phyloP scores from a whole-genome alignment of 2,113 vertebrate genomes.

The Engystomops pustulosus region DNA sequence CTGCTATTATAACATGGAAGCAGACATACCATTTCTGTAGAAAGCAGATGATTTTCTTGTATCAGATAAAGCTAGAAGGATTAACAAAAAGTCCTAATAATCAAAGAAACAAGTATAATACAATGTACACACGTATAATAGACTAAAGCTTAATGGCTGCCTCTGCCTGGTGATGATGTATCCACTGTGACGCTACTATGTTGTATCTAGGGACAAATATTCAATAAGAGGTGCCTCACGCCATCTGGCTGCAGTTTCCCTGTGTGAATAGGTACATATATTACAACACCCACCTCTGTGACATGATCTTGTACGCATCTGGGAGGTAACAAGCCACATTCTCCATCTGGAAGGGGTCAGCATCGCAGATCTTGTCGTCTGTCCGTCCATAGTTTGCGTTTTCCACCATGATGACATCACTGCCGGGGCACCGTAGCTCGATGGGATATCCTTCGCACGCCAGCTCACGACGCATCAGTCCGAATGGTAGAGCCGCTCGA shows the following conservation, averaged over 20 bases:
- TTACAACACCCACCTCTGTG: constrained; percentile 79
- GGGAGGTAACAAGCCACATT: constrained; percentile 93
- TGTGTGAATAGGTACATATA: too few species aligned
- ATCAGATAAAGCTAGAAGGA: neutral
- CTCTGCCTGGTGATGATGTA: neutral
- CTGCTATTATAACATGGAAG: neutral
- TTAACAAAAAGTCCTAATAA: neutral
- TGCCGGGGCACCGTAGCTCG: constrained; percentile 91
- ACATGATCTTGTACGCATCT: constrained; percentile 93
- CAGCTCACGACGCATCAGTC: constrained; percentile 89
- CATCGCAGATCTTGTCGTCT: constrained; percentile 93
- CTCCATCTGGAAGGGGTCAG: constrained; percentile 94
- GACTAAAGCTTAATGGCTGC: neutral
- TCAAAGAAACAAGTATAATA: neutral
- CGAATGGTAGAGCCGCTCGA: constrained; percentile 89
- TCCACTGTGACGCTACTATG: neutral
- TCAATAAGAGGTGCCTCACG: too few species aligned
- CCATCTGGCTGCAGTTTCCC: too few species aligned
- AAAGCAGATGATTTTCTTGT: neutral
- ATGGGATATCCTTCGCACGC: constrained; percentile 94
- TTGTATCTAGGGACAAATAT: neutral
- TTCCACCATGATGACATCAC: constrained; percentile 94
- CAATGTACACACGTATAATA: neutral
- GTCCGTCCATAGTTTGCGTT: constrained; percentile 93
- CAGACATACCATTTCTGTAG: neutral